Conservation (phyloP, 2,113 vertebrate species). For the Coptodon bakossiorum region DNA sequence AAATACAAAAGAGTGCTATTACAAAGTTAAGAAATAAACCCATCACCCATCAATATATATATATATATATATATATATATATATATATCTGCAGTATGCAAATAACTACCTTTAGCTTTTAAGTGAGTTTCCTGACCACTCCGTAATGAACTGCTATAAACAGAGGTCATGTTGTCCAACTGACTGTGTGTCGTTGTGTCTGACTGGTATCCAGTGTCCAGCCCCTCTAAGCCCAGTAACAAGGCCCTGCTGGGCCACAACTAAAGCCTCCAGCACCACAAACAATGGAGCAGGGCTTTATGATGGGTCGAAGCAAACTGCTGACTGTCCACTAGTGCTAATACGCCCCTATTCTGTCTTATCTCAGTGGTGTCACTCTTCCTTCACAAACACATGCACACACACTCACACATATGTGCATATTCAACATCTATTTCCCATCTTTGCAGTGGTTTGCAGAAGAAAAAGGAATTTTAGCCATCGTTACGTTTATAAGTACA, state of each 20-base stretch:
- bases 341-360: conserved; percentile 58
- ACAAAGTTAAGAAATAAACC: background rate
- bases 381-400: background rate
- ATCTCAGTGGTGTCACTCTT: conserved; percentile 36
- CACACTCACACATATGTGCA: background rate
- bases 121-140: background rate
- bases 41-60: background rate
- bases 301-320: conserved; percentile 63
- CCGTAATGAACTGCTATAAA: background rate
- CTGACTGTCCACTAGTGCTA: conserved; percentile 70
- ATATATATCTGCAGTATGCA: background rate
- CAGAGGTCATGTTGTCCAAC: background rate
- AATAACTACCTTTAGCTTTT: background rate
- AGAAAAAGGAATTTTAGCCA: background rate
- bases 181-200: conserved; percentile 17
- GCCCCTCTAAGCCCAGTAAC: conserved; percentile 70
- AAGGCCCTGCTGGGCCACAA: conserved; percentile 49
- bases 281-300: conserved; percentile 72
- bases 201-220: conserved; percentile 54
- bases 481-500: background rate
- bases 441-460: background rate
- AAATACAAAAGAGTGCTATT: background rate
- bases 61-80: fast-evolving
- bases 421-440: background rate
- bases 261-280: conserved; percentile 60